Evolutionary conservation across 2,888 invertebrate genomes (phyloP).

Genomic region (Ochropacha duplaris): DNA sequence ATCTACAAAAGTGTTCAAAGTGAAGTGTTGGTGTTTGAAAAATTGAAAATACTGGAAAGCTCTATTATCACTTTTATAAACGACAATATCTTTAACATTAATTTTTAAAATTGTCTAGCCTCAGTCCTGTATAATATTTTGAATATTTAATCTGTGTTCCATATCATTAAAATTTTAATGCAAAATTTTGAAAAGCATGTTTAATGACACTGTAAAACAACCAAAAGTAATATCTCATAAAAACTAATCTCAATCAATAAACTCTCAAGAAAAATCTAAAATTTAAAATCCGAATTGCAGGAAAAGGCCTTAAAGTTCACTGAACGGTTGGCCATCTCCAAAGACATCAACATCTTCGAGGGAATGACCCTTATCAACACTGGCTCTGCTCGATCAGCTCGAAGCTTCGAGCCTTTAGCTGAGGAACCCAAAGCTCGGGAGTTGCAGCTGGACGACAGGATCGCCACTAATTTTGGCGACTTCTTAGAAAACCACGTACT

Average conservation of each 20-base stretch:
- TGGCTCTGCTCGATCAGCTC: slow-evolving; percentile 72
- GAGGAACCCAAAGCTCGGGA: slow-evolving; percentile 73
- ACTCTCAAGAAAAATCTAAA: background rate
- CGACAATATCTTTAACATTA: background rate
- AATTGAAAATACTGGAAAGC: slow-evolving; percentile 9
- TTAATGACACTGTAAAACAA: background rate
- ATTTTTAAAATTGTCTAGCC: background rate
- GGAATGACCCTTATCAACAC: slow-evolving; percentile 80
- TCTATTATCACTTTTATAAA: background rate
- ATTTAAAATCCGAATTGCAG: slow-evolving; percentile 51
- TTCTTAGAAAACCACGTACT: slow-evolving; percentile 75
- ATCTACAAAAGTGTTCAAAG: slow-evolving; percentile 40
- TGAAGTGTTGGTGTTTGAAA: slow-evolving; percentile 42
- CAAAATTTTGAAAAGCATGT: background rate
- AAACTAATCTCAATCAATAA: background rate
- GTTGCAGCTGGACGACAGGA: slow-evolving; percentile 70
- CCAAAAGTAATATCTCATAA: background rate
- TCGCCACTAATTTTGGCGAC: slow-evolving; percentile 70
- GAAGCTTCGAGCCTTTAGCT: slow-evolving; percentile 71
- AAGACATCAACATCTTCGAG: slow-evolving; percentile 77
- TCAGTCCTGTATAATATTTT: background rate
- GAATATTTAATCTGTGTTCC: background rate
- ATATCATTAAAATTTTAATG: background rate
- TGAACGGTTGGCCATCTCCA: slow-evolving; percentile 80
- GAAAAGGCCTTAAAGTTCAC: slow-evolving; percentile 84